Conservation (phyloP, 2,797 vertebrate species). For the Scarus forsteni region DNA sequence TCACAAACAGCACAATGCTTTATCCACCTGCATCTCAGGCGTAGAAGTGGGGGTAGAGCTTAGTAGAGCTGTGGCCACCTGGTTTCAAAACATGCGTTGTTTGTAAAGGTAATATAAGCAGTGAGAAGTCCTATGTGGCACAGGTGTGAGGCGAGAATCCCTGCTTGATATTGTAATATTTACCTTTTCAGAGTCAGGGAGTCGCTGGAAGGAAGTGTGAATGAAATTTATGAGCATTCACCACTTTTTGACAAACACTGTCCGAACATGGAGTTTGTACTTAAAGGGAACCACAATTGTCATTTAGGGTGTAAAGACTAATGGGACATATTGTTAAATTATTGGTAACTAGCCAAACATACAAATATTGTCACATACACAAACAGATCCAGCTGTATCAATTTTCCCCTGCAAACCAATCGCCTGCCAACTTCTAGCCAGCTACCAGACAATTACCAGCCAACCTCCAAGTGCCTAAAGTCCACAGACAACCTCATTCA, state of each 20-base stretch:
- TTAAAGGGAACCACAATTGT: no score
- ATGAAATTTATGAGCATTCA: constrained; percentile 58
- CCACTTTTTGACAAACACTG: constrained; percentile 29
- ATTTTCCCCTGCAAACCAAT: no score
- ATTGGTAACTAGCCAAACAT: no score
- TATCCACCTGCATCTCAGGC: constrained; percentile 83
- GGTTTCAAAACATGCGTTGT: constrained; percentile 37
- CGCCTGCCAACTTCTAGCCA: no score
- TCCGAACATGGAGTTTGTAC: constrained; percentile 29
- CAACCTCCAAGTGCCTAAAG: no score
- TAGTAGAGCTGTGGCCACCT: constrained; percentile 23
- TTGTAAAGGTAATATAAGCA: constrained; percentile 51
- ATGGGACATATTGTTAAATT: no score
- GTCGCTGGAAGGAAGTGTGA: constrained; percentile 59
- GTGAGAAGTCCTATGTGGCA: constrained; percentile 38
- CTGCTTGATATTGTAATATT: constrained; percentile 57
- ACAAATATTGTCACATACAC: no score
- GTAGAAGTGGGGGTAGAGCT: constrained; percentile 33
- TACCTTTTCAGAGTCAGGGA: constrained; percentile 38
- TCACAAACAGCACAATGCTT: constrained; percentile 84
- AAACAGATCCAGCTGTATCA: no score
- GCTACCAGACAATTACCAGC: no score
- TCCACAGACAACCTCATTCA: no score
- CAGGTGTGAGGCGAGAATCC: constrained; percentile 15
- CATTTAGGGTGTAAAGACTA: no score